Percentiles rank a stretch among this genome's conserved stretches.
Conservation (phyloP, 2,797 vertebrate genomes). For the Stomatorhinus walkeri region DNA sequence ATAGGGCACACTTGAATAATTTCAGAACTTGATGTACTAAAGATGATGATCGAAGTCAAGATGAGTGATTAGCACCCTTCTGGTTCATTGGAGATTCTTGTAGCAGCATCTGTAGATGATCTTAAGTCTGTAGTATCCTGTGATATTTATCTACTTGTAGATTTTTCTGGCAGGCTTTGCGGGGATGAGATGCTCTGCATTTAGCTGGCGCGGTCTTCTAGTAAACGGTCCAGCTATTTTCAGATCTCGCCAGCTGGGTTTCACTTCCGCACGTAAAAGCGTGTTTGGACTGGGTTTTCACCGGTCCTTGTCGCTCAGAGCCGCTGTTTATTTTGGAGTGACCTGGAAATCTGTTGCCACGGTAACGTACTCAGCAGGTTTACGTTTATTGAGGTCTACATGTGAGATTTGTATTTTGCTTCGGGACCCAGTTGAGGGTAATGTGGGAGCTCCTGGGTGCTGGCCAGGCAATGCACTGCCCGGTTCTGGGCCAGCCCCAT, state of each 20-base stretch:
- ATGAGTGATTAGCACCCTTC: background rate
- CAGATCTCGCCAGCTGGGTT: background rate
- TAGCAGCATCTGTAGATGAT: background rate
- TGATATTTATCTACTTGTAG: background rate
- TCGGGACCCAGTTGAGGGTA: background rate
- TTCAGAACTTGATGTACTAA: background rate
- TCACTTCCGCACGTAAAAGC: background rate
- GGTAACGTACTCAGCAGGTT: background rate
- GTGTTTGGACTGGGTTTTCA: background rate
- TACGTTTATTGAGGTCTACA: background rate
- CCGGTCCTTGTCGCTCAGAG: background rate
- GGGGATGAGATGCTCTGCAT: background rate
- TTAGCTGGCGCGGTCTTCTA: background rate
- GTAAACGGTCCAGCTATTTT: background rate
- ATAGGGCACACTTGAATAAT: background rate
- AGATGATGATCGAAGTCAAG: background rate
- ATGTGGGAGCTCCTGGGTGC: background rate
- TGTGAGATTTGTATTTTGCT: background rate
- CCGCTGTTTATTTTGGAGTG: background rate
- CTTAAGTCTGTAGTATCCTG: background rate
- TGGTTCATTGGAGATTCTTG: background rate
- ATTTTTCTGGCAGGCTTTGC: background rate
- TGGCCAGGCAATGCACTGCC: background rate
- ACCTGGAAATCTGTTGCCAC: background rate
- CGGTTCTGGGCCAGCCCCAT: background rate